Conservation (phyloP, 2,888 invertebrate genomes). For the Hirtodrosophila trivittata region DNA sequence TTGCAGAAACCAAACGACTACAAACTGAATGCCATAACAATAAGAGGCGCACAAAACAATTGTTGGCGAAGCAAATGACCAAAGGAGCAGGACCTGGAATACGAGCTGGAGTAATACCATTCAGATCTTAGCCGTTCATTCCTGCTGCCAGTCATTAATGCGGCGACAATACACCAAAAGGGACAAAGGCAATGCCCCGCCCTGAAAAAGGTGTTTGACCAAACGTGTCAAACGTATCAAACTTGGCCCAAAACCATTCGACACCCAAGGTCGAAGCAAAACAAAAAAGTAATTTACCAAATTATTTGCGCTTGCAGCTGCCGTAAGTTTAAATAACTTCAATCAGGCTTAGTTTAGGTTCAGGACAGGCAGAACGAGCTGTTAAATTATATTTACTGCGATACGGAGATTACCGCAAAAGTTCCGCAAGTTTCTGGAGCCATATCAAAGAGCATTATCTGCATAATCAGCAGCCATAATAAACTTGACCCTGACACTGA, state of each 20-base stretch:
- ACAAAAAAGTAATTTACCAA: slow-evolving; percentile 75
- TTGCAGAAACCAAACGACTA: slow-evolving; percentile 68
- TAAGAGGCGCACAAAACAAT: slow-evolving; percentile 73
- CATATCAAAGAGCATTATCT: slow-evolving; percentile 51
- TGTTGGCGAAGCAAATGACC: slow-evolving; percentile 65
- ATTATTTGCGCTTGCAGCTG: slow-evolving; percentile 75
- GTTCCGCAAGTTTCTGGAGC: slow-evolving; percentile 51
- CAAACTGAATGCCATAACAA: slow-evolving; percentile 65
- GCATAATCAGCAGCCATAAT: slow-evolving; percentile 44
- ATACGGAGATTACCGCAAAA: slow-evolving; percentile 45
- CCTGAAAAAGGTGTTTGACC: slow-evolving; percentile 72
- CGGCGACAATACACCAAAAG: slow-evolving; percentile 52
- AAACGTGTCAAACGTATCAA: slow-evolving; percentile 58
- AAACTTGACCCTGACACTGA: slow-evolving; percentile 67
- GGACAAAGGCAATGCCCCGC: slow-evolving; percentile 50
- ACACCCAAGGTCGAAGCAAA: slow-evolving; percentile 57
- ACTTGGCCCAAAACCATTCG: slow-evolving; percentile 22
- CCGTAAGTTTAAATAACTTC: slow-evolving; percentile 74
- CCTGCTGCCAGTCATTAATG: slow-evolving; percentile 65
- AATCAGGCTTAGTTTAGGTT: slow-evolving; percentile 56
- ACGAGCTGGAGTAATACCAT: slow-evolving; percentile 10
- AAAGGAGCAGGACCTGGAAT: slow-evolving; percentile 30
- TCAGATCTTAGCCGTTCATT: slow-evolving; percentile 11
- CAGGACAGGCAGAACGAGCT: slow-evolving; percentile 23
- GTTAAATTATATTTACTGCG: slow-evolving; percentile 57